Evolutionary conservation across 2,113 vertebrate species (phyloP).

Genomic region (Todiramphus saurophagus): DNA sequence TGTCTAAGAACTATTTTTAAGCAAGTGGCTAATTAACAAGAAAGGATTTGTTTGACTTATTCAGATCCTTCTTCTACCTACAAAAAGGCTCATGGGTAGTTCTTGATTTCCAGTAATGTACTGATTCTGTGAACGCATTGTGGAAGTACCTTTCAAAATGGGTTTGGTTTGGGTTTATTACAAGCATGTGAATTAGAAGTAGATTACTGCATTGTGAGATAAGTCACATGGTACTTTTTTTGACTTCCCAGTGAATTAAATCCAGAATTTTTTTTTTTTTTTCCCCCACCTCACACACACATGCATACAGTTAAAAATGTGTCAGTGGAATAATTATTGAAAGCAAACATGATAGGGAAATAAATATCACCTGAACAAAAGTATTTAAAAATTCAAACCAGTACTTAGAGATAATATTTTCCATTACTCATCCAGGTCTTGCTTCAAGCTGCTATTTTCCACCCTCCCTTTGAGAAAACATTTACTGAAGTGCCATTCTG

Average conservation of each 20-base stretch:
- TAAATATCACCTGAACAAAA: not conserved
- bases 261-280: not conserved
- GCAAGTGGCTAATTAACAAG: not conserved
- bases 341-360: not conserved
- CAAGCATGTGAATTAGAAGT: not conserved
- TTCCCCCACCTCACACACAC: not conserved
- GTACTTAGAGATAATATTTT: not conserved
- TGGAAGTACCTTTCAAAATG: not conserved
- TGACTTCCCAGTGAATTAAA: not conserved
- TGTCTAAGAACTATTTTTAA: not conserved
- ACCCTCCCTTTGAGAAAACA: not conserved
- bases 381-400: not conserved
- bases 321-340: not conserved
- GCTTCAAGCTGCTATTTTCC: not conserved
- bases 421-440: no score
- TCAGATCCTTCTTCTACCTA: not conserved
- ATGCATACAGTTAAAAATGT: not conserved
- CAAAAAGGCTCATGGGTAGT: not conserved
- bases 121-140: not conserved
- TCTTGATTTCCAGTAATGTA: not conserved
- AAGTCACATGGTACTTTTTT: not conserved
- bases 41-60: not conserved
- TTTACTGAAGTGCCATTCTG: not conserved
- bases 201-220: not conserved
- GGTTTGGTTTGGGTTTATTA: not conserved